Evolutionary conservation across 1,140 invertebrate genomes (phyloP).

Genomic region (Alviniconcha marisindica): DNA sequence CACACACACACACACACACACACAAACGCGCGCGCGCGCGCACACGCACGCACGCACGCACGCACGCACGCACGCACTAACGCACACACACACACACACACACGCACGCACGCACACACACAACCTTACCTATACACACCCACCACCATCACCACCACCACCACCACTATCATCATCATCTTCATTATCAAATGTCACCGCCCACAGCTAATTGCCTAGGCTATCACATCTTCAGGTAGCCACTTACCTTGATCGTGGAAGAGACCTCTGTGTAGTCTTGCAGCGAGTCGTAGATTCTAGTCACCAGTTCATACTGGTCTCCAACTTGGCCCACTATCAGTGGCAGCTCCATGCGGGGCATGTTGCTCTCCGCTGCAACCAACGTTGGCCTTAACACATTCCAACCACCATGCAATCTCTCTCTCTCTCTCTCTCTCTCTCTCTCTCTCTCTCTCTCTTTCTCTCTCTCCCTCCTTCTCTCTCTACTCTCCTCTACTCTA

Average conservation of each 20-base stretch:
- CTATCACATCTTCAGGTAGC: no score
- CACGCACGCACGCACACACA: slow-evolving; percentile 3
- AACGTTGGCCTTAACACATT: no score
- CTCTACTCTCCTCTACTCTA: no score
- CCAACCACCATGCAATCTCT: no score
- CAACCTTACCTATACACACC: neutral
- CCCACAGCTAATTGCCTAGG: no score
- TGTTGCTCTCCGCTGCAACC: slow-evolving; percentile 29
- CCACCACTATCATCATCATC: no score
- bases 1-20: neutral
- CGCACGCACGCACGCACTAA: neutral
- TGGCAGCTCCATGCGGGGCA: neutral
- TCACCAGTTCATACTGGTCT: neutral
- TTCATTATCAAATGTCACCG: no score
- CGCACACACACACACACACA: neutral
- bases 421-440: no score
- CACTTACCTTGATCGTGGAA: neutral
- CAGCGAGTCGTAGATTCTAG: slow-evolving; percentile 26
- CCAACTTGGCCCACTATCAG: neutral
- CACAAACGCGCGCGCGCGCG: neutral
- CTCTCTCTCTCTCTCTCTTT: no score
- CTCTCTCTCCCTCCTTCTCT: no score
- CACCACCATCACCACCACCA: neutral
- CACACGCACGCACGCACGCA: neutral
- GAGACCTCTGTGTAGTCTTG: slow-evolving; percentile 23